These are phyloP conservation scores for Drosophila kanekoi DNA, from an alignment of 2,888 invertebrate species.

Conservation along the genomic window DNA sequence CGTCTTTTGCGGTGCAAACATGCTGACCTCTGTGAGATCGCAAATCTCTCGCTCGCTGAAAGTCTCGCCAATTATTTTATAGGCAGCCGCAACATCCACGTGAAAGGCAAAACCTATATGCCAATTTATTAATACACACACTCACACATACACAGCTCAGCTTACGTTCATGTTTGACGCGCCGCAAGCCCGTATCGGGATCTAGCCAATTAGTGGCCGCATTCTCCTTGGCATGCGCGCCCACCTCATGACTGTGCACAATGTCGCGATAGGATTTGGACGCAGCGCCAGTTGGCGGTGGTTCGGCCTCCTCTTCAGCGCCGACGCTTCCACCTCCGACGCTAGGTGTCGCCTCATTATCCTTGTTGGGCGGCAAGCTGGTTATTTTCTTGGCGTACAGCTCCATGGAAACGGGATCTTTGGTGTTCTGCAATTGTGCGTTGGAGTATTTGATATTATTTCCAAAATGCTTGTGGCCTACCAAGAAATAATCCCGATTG, in stretches of 20 bases:
- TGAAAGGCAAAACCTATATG: constrained; percentile 88
- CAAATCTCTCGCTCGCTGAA: constrained; percentile 89
- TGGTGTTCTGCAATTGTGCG: constrained; percentile 86
- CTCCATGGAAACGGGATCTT: constrained; percentile 87
- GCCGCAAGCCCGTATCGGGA: constrained; percentile 87
- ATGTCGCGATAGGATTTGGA: constrained; percentile 73
- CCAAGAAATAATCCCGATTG: constrained; percentile 88
- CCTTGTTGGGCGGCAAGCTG: constrained; percentile 54
- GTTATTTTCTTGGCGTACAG: constrained; percentile 87
- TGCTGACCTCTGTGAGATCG: constrained; percentile 88
- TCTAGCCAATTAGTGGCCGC: constrained; percentile 86
- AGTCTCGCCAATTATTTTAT: constrained; percentile 88
- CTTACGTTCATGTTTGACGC: constrained; percentile 87
- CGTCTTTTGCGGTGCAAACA: constrained; percentile 88
- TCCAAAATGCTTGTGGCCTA: constrained; percentile 71
- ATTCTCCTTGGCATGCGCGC: constrained; percentile 78
- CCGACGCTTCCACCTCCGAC: not conserved
- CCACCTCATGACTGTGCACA: constrained; percentile 78
- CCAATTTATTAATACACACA: not conserved
- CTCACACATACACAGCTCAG: not conserved
- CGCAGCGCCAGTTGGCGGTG: constrained; percentile 25
- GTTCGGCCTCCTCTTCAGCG: constrained; percentile 43
- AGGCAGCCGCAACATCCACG: constrained; percentile 89
- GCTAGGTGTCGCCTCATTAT: constrained; percentile 34
- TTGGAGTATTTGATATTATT: not conserved